Base-by-base conservation (phyloP, 2,797 vertebrate genomes). In the Labroides dimidiatus region DNA sequence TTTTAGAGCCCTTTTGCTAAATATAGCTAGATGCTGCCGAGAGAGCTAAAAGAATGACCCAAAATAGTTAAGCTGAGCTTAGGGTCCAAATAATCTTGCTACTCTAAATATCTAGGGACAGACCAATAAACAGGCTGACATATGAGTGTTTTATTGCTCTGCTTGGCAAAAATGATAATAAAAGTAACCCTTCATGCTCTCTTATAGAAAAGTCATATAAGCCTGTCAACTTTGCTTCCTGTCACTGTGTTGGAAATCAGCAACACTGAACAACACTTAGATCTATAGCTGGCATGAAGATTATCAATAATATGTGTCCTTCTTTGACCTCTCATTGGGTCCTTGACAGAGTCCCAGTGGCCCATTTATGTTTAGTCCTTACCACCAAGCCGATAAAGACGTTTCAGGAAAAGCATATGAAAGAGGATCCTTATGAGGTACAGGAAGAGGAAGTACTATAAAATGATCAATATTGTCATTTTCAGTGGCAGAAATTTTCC, bases 401-500 rank as follows among this genome's bases (percentile, higher is more conserved):
- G 4, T 60, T 69, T 54, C 52, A 72, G 68, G 78, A 82, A 82
- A 74, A 75, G 56, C 59, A 50, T 63, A 65, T 76, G 82, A 82
- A 82, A 85, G 68, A 60, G 49, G 78, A 87, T 87, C 77, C 77
- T 77, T 64, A 8, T 51, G 59, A 68, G 73, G 66, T 15, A 24
- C n/a, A 23, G 66, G 30, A 41, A 65, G 51, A 69, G 72, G 69
- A 79, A 72, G 68, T 66, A 64, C 50, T 50, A 63, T 57, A 36
- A 74, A 56, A 63, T 56, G 45, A 81, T 87, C 81, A 75, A 87
- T 89, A 75, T 12, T 47, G 33, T 41, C 66, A 65, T 68, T 77
- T 77, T 70, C 21, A 70, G 48, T 39, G 44, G 21, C 54, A 74
- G 68, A 54, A 66, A 77, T 56, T 17, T 45, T 51, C 47, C 41